Evolutionary conservation across 1,140 invertebrate genomes (phyloP).

Genomic region (Heterodera schachtii): DNA sequence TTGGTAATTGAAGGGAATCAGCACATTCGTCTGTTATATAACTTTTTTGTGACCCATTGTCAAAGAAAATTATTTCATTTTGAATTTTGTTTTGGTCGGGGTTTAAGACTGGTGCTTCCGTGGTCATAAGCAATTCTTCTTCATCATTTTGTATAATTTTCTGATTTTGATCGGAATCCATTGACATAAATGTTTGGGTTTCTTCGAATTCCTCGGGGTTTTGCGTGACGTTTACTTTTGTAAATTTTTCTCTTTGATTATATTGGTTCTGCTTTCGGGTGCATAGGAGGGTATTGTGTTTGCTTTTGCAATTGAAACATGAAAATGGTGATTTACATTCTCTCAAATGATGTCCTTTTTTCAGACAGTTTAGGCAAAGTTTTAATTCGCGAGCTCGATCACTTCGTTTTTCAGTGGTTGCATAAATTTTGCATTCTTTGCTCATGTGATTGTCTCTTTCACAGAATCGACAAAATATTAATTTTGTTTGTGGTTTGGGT

Average conservation of each 20-base stretch:
- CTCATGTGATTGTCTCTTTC: neutral
- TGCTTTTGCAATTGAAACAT: neutral
- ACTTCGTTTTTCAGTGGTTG: neutral
- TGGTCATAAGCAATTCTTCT: neutral
- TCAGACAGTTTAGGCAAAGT: neutral
- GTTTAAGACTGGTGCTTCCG: neutral
- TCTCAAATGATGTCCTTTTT: neutral
- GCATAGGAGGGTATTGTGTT: neutral
- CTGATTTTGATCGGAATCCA: neutral
- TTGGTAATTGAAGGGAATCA: neutral
- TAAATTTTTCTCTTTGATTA: neutral
- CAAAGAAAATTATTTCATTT: neutral
- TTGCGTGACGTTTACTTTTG: neutral
- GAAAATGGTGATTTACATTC: neutral
- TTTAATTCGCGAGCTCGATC: neutral
- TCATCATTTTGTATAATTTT: neutral
- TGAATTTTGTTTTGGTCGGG: neutral
- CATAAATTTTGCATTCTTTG: neutral
- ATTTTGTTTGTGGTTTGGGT: neutral
- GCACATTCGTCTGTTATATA: neutral
- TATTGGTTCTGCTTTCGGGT: neutral
- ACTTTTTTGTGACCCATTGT: neutral
- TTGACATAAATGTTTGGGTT: neutral
- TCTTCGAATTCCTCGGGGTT: neutral
- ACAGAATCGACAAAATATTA: neutral